A percentile compares a stretch with the other conserved stretches of the same genome.
Evolutionary conservation across 2,113 vertebrate species (phyloP).

Genomic region (Peucedramus taeniatus): DNA sequence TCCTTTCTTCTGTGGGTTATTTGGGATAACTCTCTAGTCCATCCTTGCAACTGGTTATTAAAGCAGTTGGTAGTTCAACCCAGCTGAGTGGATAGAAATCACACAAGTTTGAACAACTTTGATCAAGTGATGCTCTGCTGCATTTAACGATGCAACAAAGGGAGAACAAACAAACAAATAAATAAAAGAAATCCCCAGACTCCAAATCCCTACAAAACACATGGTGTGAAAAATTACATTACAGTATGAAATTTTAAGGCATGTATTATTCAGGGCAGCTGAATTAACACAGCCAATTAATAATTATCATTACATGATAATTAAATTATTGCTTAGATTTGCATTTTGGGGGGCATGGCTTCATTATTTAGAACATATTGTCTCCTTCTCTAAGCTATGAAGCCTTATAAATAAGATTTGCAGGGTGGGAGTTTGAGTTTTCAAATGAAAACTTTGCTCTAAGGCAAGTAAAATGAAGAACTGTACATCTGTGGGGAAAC

Average conservation of each 20-base stretch:
- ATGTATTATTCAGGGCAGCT: constrained; percentile 24
- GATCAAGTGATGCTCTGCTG: background rate
- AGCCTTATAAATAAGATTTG: background rate
- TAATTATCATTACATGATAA: constrained; percentile 21
- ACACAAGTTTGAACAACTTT: background rate
- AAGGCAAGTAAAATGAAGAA: background rate
- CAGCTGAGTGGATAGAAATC: background rate
- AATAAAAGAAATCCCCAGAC: background rate
- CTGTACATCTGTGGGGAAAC: background rate
- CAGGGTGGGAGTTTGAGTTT: background rate
- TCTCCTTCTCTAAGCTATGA: background rate
- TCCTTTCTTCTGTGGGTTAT: background rate
- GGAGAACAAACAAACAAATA: background rate
- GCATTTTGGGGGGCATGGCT: background rate
- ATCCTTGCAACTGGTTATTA: background rate
- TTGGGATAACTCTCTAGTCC: background rate
- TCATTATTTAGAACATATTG: background rate
- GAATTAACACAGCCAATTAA: constrained; percentile 39
- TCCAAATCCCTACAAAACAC: background rate
- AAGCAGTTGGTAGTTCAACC: background rate
- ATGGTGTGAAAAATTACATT: background rate
- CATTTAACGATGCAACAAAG: background rate
- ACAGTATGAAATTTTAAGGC: background rate
- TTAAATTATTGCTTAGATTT: background rate
- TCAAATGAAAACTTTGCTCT: background rate